phyloP scores from a whole-genome alignment of 1,140 invertebrate genomes.

The Pseudomyrmex flavicornis region DNA sequence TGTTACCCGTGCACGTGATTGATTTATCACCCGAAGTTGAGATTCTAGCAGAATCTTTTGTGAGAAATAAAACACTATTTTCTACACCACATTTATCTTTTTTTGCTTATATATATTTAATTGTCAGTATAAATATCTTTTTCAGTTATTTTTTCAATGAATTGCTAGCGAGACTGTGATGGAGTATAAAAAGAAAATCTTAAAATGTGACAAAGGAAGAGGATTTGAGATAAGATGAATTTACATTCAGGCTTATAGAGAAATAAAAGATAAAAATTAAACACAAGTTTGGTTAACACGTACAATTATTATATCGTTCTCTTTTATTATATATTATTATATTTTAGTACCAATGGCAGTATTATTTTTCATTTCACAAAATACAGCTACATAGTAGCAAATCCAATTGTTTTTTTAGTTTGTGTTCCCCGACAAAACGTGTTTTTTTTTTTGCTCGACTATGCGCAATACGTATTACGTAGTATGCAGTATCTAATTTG shows the following conservation, averaged over 20 bases:
- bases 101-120: constrained; percentile 50
- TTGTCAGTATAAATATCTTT: background rate
- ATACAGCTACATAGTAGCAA: constrained; percentile 51
- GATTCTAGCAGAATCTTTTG: constrained; percentile 48
- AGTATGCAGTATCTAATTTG: constrained; percentile 6
- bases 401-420: constrained; percentile 14
- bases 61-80: constrained; percentile 79
- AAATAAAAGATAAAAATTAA: no score
- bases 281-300: no score
- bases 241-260: no score
- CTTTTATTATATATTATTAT: background rate
- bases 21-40: constrained; percentile 62
- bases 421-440: constrained; percentile 22
- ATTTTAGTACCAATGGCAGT: constrained; percentile 32
- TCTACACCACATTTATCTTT: constrained; percentile 70
- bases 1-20: constrained; percentile 82
- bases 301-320: background rate
- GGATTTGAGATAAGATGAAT: constrained; percentile 1
- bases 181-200: background rate
- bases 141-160: background rate
- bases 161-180: no score
- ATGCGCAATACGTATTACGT: background rate
- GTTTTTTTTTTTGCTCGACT: background rate
- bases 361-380: constrained; percentile 26
- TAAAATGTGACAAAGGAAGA: background rate